phyloP scores from a whole-genome alignment of 2,888 invertebrate genomes.

The Byasa hedistus region DNA sequence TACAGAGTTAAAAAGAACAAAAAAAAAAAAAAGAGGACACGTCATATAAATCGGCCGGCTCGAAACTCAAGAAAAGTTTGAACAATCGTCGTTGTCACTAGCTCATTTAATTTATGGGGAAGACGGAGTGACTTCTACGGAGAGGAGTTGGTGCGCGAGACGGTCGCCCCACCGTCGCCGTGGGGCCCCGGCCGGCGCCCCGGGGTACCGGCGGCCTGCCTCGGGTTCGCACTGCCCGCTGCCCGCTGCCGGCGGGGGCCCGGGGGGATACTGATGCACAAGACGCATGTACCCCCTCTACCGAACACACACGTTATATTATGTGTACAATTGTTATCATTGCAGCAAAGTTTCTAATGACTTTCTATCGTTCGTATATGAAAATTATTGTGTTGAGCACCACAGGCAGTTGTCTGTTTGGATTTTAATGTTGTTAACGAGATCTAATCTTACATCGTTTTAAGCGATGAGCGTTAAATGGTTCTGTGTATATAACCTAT shows the following conservation, averaged over 20 bases:
- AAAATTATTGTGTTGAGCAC: no score
- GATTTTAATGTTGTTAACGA: no score
- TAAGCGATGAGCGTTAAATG: no score
- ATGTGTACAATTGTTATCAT: no score
- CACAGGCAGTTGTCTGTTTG: no score
- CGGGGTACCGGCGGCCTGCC: slow-evolving; percentile 55
- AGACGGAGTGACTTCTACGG: slow-evolving; percentile 33
- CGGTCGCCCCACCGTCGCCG: slow-evolving; percentile 43
- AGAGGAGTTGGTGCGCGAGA: slow-evolving; percentile 35
- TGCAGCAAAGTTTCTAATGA: no score
- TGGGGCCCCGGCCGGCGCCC: slow-evolving; percentile 56
- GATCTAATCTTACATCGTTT: no score
- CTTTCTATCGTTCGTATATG: no score
- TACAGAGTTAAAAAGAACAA: no score
- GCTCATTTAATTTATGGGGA: slow-evolving; percentile 18
- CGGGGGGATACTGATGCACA: slow-evolving; percentile 9
- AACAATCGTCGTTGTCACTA: slow-evolving; percentile 18
- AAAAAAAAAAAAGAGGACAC: no score
- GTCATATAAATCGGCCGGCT: no score
- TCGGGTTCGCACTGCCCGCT: slow-evolving; percentile 51
- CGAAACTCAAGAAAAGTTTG: slow-evolving; percentile 3
- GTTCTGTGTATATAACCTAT: no score
- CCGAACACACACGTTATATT: neutral
- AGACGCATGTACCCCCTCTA: neutral
- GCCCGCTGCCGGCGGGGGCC: slow-evolving; percentile 39